A percentile compares a stretch with the other conserved stretches of the same genome.
Conservation (phyloP, 2,888 invertebrate species). For the Cantharis rustica region DNA sequence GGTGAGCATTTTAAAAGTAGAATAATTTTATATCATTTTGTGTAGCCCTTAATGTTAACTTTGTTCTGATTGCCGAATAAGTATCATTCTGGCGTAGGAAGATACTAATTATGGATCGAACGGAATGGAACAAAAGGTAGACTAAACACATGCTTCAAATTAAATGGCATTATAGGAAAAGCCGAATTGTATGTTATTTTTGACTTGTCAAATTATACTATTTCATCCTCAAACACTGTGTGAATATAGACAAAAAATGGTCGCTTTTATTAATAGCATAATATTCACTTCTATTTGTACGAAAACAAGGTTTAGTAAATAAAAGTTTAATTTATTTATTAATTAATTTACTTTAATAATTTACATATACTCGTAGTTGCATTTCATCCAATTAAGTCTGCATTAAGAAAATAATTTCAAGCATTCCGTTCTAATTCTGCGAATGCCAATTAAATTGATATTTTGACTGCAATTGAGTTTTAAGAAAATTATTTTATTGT, state of each 20-base stretch:
- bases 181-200: constrained; percentile 24
- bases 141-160: constrained; percentile 38
- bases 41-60: constrained; percentile 38
- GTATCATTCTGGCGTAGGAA: constrained; percentile 32
- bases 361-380: too few relatives aligned
- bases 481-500: too few relatives aligned
- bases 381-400: too few relatives aligned
- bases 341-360: too few relatives aligned
- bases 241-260: background rate
- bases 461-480: too few relatives aligned
- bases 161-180: constrained; percentile 35
- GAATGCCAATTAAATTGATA: too few relatives aligned
- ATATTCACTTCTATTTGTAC: background rate
- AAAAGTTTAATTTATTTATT: background rate
- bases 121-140: constrained; percentile 25
- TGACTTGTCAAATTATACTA: constrained; percentile 26
- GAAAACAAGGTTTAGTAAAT: background rate
- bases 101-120: constrained; percentile 30
- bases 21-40: constrained; percentile 43
- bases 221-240: constrained; percentile 4
- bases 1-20: constrained; percentile 34
- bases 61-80: constrained; percentile 44
- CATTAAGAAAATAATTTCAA: too few relatives aligned
- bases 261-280: background rate
- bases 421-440: too few relatives aligned